Evolutionary conservation across 2,888 invertebrate genomes (phyloP).

Genomic region (Amiota mariae): DNA sequence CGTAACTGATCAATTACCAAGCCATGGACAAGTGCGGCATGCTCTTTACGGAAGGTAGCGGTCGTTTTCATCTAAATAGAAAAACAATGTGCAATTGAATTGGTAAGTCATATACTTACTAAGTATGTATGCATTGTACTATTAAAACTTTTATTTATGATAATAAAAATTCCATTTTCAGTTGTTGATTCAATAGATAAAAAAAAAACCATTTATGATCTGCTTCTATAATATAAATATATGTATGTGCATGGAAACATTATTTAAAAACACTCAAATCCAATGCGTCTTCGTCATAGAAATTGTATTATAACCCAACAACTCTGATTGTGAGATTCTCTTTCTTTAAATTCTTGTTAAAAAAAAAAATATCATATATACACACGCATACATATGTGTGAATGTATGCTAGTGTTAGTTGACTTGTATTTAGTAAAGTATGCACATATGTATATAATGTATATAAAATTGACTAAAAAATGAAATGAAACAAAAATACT

Average conservation of each 20-base stretch:
- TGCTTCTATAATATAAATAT: neutral
- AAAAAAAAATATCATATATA: too few relatives aligned
- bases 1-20: conserved; percentile 81
- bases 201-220: conserved; percentile 6
- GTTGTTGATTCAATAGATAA: neutral
- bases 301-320: neutral
- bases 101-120: conserved; percentile 1
- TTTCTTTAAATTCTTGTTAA: too few relatives aligned
- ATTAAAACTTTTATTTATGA: neutral
- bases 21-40: conserved; percentile 79
- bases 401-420: too few relatives aligned
- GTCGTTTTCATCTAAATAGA: conserved; percentile 81
- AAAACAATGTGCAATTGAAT: conserved; percentile 21
- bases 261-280: neutral
- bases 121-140: too few relatives aligned
- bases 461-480: neutral
- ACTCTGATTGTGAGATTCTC: too few relatives aligned
- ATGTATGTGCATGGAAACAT: neutral
- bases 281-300: neutral
- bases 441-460: neutral
- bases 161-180: neutral
- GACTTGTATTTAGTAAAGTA: neutral
- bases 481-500: neutral
- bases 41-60: conserved; percentile 83
- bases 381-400: too few relatives aligned